Base-by-base conservation (phyloP, 2,113 vertebrate species). In the Tonatia bakeri region DNA sequence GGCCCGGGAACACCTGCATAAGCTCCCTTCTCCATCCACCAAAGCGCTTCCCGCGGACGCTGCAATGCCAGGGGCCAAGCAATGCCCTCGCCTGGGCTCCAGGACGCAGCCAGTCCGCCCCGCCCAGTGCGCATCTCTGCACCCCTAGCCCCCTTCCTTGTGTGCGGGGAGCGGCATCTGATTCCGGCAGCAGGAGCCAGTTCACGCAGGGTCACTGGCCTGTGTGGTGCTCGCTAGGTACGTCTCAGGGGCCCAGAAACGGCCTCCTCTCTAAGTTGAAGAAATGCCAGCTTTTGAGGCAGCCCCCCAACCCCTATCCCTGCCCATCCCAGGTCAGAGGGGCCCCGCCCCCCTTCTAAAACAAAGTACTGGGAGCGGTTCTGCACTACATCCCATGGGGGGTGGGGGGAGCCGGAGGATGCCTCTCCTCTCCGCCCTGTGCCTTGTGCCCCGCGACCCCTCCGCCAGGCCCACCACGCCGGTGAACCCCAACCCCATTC, bases 281-380 rank as follows among this genome's bases (percentile, higher is more conserved):
- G 59, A 80, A 84, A 33, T 33, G 40, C 17, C 33, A 72, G 38
- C 82, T 79, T 61, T 52, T 70, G 61, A 92, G 22, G 38, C 56
- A 87, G n/a, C 5, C 7, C 43, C 4, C 13, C 7, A n/a, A 47
- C 24, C 38, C 7, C 47, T 2, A 28, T 0, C 0, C 7, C 54
- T 22, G 54, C 54, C 54, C 7, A 20, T 8, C 54, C 22, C 7
- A 15, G 26, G 0, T 31, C 52, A 69, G 54, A 20, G 28, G 13
- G 43, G 67, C 28, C 10, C 38, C 82, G 17, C 24, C 12, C n/a
- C 31, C 24, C 65, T 56, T 88, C 72, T 81, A 20, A 88, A 77
- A 70, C 43, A 19, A 65, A 65, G 65, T 15, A 5, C 43, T 3
- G 4, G 70, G 61, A 50, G 26, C 36, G 24, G 19, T 15, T 36